A percentile compares a stretch with the other conserved stretches of the same genome.
These are phyloP conservation scores for Alexandromys fortis DNA, from an alignment of 2,113 vertebrate species.

Conservation along the genomic window DNA sequence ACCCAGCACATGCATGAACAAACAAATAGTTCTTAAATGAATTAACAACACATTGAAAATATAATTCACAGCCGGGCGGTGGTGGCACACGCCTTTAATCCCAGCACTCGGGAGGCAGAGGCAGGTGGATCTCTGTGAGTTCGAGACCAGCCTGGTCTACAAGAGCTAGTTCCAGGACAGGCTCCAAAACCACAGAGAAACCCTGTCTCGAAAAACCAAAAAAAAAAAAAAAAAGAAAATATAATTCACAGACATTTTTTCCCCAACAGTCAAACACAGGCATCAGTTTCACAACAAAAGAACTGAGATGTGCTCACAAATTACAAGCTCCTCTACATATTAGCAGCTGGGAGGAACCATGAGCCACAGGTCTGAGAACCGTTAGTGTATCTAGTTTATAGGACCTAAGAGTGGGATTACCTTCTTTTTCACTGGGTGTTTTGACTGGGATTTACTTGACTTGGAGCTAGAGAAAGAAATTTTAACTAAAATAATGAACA, in stretches of 20 bases:
- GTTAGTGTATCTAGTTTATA: neutral
- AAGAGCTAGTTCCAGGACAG: too few relatives aligned
- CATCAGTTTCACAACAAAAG: neutral
- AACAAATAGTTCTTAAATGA: neutral
- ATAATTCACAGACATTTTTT: neutral
- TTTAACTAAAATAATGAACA: neutral
- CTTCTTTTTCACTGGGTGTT: neutral
- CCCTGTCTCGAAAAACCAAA: too few relatives aligned
- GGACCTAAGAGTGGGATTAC: neutral
- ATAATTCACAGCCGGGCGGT: neutral
- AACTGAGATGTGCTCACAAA: neutral
- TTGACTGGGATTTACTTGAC: neutral
- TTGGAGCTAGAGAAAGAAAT: neutral
- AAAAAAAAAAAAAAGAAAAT: too few relatives aligned
- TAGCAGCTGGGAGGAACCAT: neutral
- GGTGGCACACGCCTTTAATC: too few relatives aligned
- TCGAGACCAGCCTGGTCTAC: too few relatives aligned
- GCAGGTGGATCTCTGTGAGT: too few relatives aligned
- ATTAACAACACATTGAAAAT: neutral
- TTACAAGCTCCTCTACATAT: neutral
- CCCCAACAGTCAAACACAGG: conserved; percentile 7
- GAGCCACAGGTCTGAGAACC: neutral
- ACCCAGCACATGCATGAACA: neutral
- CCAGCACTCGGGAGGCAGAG: too few relatives aligned
- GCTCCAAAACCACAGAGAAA: too few relatives aligned